Base-by-base conservation (phyloP, 2,113 vertebrate species). In the Lanius ludovicianus region DNA sequence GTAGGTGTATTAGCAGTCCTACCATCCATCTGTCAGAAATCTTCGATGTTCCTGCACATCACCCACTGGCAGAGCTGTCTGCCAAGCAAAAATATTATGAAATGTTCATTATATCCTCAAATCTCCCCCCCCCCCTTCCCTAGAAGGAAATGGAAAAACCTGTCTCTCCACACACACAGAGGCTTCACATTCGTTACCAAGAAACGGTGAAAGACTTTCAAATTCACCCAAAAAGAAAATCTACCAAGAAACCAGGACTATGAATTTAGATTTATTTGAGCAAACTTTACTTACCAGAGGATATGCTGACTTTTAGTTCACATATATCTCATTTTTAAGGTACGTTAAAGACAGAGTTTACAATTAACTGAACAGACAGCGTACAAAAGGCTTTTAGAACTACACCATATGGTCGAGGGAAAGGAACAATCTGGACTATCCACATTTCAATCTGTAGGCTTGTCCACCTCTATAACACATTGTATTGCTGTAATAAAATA, bases 341-440 rank as follows among this genome's bases (percentile, higher is more conserved):
- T 97, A 96, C 90, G 90, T 95, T 98, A 95, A 98, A 98, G 97
- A 97, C 85, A 35, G 96, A 98, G 97, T 97, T 98, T 98, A 98
- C 98, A 98, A 98, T 98, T 98, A 98, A 97, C 96, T 97, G 97
- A 98, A 98, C 97, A 98, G 98, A 98, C 97, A 98, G 98, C 93
- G 5, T 97, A 98, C 98, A 98, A 98, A 98, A 98, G 98, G 98
- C 98, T 98, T 98, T 98, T 98, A 98, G 98, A 98, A 98, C 98
- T 97, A 96, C 97, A 98, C 98, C 98, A 98, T 98, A 98, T 98
- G 98, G 98, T 98, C 96, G 90, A 97, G 97, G 97, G 97, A 98
- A 98, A 97, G 97, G 97, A 98, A 98, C 98, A 98, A 98, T 98
- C 98, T 98, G 98, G 98, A 98, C 97, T 62, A 97, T 97, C 97